Evolutionary conservation across 1,140 invertebrate species (phyloP).

Genomic region (Temnothorax longispinosus): DNA sequence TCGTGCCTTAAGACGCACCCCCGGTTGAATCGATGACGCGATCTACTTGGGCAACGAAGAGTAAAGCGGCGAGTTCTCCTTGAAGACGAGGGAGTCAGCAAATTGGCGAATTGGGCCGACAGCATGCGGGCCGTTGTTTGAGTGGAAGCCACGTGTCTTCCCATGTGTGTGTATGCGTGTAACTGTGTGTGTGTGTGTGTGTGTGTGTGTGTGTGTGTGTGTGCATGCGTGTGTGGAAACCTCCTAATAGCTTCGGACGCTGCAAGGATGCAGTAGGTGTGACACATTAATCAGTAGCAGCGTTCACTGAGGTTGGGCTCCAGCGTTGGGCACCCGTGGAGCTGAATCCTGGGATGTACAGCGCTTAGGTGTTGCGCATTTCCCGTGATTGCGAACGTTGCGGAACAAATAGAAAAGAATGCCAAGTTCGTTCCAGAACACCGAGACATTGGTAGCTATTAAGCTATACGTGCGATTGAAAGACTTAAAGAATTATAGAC

Average conservation of each 20-base stretch:
- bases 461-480: not conserved
- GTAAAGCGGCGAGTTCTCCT: conserved; percentile 24
- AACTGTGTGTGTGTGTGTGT: too few species aligned
- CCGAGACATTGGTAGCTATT: not conserved
- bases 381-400: not conserved
- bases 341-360: conserved; percentile 28
- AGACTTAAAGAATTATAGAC: not conserved
- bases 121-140: conserved; percentile 34
- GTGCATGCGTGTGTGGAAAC: not conserved
- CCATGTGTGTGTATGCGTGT: not conserved
- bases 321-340: conserved; percentile 47
- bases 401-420: conserved; percentile 29
- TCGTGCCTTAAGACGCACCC: conserved; percentile 19
- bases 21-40: conserved; percentile 39
- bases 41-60: conserved; percentile 47
- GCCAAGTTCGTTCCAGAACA: not conserved
- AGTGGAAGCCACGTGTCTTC: conserved; percentile 1
- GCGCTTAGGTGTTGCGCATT: not conserved
- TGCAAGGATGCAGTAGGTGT: conserved; percentile 67
- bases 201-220: not conserved
- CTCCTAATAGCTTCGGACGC: conserved; percentile 47
- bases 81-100: conserved; percentile 47
- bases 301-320: conserved; percentile 55
- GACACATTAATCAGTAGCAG: conserved; percentile 74
- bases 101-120: conserved; percentile 52